Base-by-base conservation (phyloP, 2,113 vertebrate genomes). In the Chitala chitala region DNA sequence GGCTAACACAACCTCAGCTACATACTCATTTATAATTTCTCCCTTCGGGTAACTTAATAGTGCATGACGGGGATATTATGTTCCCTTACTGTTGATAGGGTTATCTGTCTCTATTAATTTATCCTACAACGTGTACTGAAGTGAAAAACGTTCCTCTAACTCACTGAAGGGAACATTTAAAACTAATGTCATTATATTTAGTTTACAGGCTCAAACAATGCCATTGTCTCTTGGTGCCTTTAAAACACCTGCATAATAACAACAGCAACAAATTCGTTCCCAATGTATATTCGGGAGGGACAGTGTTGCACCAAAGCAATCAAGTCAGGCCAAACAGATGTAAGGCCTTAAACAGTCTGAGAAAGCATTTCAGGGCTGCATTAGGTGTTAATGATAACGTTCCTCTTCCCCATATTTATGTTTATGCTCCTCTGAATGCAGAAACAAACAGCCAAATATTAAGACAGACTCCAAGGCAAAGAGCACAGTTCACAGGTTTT, bases 51-150 rank as follows among this genome's bases (percentile, higher is more conserved):
- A 74, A 73, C 59, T 72, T 76, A 75, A 78, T 65, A 68, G 71
- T 51, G 48, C 76, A 74, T 74, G 75, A 58, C 53, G 24, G 69
- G 53, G 58, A 71, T 71, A 78, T 79, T 77, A 80, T 55, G 75
- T 76, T 74, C 74, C 51, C 75, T 55, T 72, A 69, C 42, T 70
- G 55, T 71, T 73, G 69, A 77, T 75, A 78, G 64, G 64, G 50
- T 77, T 78, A 80, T 80, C 77, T 72, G 73, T 81, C 78, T 81
- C 68, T 72, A 78, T 83, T 83, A 73, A 81, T 79, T 77, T 79
- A 74, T 58, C 73, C 51, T 71, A 74, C 44, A 73, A 66, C 64
- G 51, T 65, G 68, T 38, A 69, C 69, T 48, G 9, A 75, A 73
- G 69, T 70, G n/a, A 15, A 44, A 26, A 55, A 58, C 7, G 3